These are phyloP conservation scores for Sigmodon hispidus DNA, from an alignment of 2,113 vertebrate genomes.

Conservation along the genomic window DNA sequence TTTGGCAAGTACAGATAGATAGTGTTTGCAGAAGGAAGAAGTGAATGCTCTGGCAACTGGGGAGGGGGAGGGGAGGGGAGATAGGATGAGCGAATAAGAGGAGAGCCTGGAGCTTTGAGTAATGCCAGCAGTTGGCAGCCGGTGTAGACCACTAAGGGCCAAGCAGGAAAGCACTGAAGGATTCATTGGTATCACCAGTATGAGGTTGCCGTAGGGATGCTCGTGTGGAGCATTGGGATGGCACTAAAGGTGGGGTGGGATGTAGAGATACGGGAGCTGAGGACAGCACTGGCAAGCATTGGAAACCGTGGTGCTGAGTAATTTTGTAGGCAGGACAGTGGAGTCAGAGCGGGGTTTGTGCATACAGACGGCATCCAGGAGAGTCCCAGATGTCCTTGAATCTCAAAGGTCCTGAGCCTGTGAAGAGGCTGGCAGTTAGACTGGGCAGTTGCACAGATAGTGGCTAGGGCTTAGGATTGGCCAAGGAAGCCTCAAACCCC, in stretches of 20 bases:
- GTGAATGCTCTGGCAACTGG: background rate
- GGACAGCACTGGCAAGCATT: rapidly evolving
- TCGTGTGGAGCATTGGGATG: background rate
- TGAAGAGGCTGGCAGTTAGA: background rate
- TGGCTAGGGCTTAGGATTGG: background rate
- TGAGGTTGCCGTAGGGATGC: background rate
- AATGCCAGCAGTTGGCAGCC: background rate
- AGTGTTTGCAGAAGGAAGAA: background rate
- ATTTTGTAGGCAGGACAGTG: background rate
- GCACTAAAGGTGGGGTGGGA: background rate
- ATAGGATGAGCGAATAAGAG: too few species aligned
- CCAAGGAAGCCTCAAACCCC: background rate
- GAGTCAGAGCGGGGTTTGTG: background rate
- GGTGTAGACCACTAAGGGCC: too few species aligned
- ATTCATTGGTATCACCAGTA: rapidly evolving
- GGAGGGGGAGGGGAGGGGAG: too few species aligned
- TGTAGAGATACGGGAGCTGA: too few species aligned
- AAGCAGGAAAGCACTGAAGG: background rate
- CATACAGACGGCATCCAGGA: background rate
- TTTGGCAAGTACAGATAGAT: background rate
- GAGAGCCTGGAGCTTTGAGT: background rate
- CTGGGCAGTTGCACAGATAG: background rate
- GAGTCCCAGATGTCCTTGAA: background rate
- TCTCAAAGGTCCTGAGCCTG: background rate
- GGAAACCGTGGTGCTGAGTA: background rate